A percentile compares a stretch with the other conserved stretches of the same genome.
phyloP scores from a whole-genome alignment of 2,888 invertebrate genomes.

The Malthinus seriepunctatus region DNA sequence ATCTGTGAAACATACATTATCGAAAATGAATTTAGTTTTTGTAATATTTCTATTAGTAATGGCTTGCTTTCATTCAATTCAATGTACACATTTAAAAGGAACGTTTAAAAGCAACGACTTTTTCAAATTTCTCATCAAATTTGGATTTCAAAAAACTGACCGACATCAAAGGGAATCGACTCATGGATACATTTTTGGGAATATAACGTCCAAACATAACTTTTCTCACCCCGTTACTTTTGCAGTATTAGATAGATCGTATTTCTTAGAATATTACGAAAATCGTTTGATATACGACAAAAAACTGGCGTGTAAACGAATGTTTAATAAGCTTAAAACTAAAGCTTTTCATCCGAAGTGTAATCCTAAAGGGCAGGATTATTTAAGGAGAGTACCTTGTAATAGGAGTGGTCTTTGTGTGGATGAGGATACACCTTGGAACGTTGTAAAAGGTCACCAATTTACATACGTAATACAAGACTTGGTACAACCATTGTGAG shows the following conservation, averaged over 20 bases:
- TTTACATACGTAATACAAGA: conserved; percentile 94
- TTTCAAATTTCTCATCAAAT: conserved; percentile 91
- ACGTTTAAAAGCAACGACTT: conserved; percentile 72
- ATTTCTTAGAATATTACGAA: conserved; percentile 89
- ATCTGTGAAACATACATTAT: conserved; percentile 12
- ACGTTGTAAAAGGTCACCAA: conserved; percentile 86
- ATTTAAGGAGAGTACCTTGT: conserved; percentile 86
- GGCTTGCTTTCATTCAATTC: conserved; percentile 31
- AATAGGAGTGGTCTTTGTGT: conserved; percentile 72
- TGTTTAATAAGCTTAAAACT: conserved; percentile 83
- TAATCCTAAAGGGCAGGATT: conserved; percentile 75
- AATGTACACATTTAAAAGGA: conserved; percentile 63
- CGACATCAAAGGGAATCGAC: conserved; percentile 81
- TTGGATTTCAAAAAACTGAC: conserved; percentile 96
- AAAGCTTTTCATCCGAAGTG: conserved; percentile 86
- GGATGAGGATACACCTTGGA: conserved; percentile 84
- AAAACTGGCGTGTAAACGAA: conserved; percentile 76
- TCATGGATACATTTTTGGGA: conserved; percentile 95
- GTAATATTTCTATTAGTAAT: conserved; percentile 35
- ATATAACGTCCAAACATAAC: conserved; percentile 75
- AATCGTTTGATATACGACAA: conserved; percentile 69
- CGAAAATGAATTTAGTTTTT: conserved; percentile 31
- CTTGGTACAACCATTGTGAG: conserved; percentile 84
- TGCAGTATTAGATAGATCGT: conserved; percentile 86
- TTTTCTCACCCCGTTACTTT: conserved; percentile 75